Conservation (phyloP, 2,113 vertebrate genomes). For the Tonatia bakeri region DNA sequence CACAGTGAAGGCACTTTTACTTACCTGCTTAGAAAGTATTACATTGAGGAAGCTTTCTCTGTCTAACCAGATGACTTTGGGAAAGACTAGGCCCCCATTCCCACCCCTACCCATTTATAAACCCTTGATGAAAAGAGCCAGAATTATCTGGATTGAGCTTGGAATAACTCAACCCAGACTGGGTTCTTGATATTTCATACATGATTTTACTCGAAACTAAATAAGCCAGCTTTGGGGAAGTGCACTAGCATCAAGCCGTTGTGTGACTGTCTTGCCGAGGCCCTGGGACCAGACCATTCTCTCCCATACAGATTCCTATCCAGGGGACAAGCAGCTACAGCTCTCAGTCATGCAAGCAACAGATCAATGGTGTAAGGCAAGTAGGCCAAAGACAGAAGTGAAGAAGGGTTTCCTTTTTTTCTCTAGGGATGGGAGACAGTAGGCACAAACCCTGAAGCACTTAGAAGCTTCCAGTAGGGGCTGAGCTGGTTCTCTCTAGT, state of each 20-base stretch:
- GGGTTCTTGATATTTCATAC: not conserved
- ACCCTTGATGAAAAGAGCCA: not conserved
- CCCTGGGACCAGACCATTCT: not conserved
- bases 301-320: not conserved
- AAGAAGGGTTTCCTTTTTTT: not conserved
- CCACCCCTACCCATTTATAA: not conserved
- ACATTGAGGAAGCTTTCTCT: not conserved
- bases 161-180: not conserved
- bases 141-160: not conserved
- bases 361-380: not conserved
- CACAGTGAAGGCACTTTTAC: not conserved
- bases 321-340: not conserved
- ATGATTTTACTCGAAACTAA: not conserved
- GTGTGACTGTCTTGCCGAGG: not conserved
- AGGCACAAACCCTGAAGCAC: not conserved
- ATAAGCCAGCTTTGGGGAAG: not conserved
- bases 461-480: not conserved
- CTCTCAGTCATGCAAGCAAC: not conserved
- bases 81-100: not conserved
- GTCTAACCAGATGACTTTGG: not conserved
- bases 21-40: not conserved
- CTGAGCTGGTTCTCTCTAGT: not conserved
- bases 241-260: not conserved
- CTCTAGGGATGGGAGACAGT: not conserved
- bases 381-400: not conserved